Base-by-base conservation (phyloP, 2,888 invertebrate genomes). In the Agonopterix alstromeriana region DNA sequence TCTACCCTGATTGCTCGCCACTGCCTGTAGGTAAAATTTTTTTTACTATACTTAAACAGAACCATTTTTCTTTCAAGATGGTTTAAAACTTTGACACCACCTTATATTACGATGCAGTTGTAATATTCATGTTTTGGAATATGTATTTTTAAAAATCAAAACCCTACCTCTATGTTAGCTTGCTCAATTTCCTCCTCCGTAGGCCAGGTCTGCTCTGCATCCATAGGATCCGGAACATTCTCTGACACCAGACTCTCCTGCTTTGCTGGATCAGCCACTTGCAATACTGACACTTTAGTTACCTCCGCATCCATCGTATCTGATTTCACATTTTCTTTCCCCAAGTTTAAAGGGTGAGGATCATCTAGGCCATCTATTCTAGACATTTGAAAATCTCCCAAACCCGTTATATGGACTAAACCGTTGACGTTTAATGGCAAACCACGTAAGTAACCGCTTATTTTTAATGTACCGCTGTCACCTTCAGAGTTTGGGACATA, bases 161-260 rank as follows among this genome's bases (percentile, higher is more conserved):
- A 42, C 2, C 42, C 2, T 61, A 82, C 84, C 62, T 91, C 90
- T 51, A 86, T 78, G 67, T 92, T 93, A 10, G 95, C 94, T 60
- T 93, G 91, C 55, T 92, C 91, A 53, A 97, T 91, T 82, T 98
- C 98, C 68, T 98, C 97, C 57, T 94, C 94, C 10, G 97, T 97
- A 0, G 98, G 98, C 97, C 97, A 98, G 0, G 98, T 98, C 82
- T 98, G 98, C 74, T 98, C 98, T 1, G 94, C 97, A 72, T 97
- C 95, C 96, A 98, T 95, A 5, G 94, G 94, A 86, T 98, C 96
- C 0, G 94, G 94, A 47, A 93, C 82, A 79, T 95, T 95, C 85
- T 97, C 98, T 27, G 91, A 90, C 50, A 93, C 90, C 40, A 98
- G 86, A 47, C 93, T 92, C 67, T 94, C 94, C 82, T 95, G 95